Evolutionary conservation across 2,113 vertebrate species (phyloP).

Genomic region (Grammomys dolichurus): DNA sequence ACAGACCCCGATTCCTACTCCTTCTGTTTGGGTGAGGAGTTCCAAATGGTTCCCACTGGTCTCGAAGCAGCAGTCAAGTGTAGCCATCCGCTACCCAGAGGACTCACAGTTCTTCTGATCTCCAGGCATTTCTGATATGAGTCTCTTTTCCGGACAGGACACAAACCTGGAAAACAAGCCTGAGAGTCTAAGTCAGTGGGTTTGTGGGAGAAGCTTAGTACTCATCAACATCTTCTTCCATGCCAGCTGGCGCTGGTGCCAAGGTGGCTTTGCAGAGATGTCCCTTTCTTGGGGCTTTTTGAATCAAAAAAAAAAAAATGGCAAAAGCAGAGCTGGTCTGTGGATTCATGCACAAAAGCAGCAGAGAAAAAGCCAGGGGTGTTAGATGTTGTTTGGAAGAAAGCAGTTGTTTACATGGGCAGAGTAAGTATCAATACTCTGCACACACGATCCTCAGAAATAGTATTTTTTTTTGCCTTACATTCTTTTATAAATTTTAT

Average conservation of each 20-base stretch:
- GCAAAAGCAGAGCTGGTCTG: background rate
- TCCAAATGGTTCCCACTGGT: background rate
- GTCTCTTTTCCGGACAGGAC: background rate
- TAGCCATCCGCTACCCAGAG: background rate
- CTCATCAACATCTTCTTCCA: rapidly evolving
- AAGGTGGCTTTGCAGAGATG: rapidly evolving
- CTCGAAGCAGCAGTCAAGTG: background rate
- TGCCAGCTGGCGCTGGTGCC: too few species aligned
- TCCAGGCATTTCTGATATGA: background rate
- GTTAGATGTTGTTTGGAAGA: background rate
- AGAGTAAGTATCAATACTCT: rapidly evolving
- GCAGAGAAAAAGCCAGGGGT: background rate
- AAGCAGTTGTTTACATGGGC: too few species aligned
- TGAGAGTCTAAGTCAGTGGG: background rate
- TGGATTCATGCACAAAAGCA: background rate
- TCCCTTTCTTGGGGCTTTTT: background rate
- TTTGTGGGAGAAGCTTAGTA: rapidly evolving
- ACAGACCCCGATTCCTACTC: rapidly evolving
- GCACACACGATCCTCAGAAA: rapidly evolving
- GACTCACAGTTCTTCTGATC: background rate
- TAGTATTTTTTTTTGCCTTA: background rate
- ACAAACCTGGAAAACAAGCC: background rate
- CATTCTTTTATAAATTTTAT: background rate
- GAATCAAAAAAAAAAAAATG: background rate
- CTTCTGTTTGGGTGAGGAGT: rapidly evolving